phyloP scores from a whole-genome alignment of 2,888 invertebrate genomes.

The Notocelia uddmanniana region DNA sequence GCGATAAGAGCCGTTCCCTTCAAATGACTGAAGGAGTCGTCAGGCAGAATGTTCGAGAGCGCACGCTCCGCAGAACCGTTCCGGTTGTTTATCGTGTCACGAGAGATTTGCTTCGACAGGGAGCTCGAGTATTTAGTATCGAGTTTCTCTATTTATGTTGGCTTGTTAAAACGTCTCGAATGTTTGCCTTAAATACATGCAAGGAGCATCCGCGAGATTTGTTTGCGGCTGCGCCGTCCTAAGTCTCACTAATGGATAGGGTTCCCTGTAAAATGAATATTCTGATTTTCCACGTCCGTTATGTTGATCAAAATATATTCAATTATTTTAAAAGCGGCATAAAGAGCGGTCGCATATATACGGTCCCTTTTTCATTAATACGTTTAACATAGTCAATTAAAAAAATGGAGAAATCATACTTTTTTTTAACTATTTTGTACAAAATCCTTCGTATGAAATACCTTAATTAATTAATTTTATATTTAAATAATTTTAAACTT shows the following conservation, averaged over 20 bases:
- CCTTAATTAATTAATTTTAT: no score
- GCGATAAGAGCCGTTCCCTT: conserved; percentile 79
- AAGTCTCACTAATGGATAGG: conserved; percentile 80
- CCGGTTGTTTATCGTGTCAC: conserved; percentile 67
- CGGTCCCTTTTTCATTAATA: conserved; percentile 4
- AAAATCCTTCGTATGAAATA: no score
- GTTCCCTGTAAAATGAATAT: conserved; percentile 78
- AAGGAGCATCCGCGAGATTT: conserved; percentile 70
- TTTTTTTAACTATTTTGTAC: neutral
- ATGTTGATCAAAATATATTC: conserved; percentile 63
- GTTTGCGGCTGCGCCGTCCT: conserved; percentile 69
- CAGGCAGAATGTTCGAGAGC: conserved; percentile 68
- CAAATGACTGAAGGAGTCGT: conserved; percentile 77
- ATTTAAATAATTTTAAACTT: no score
- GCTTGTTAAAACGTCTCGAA: conserved; percentile 66
- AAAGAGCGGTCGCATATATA: conserved; percentile 29
- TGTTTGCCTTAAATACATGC: conserved; percentile 67
- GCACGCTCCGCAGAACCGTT: conserved; percentile 58
- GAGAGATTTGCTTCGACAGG: conserved; percentile 69
- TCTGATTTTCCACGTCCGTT: conserved; percentile 77
- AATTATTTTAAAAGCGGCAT: conserved; percentile 58
- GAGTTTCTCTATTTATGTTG: conserved; percentile 69
- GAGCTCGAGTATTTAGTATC: conserved; percentile 69
- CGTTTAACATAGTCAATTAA: neutral
- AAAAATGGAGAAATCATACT: neutral